These are phyloP conservation scores for Malurus cyaneus DNA, from an alignment of 2,113 vertebrate species.

Conservation along the genomic window DNA sequence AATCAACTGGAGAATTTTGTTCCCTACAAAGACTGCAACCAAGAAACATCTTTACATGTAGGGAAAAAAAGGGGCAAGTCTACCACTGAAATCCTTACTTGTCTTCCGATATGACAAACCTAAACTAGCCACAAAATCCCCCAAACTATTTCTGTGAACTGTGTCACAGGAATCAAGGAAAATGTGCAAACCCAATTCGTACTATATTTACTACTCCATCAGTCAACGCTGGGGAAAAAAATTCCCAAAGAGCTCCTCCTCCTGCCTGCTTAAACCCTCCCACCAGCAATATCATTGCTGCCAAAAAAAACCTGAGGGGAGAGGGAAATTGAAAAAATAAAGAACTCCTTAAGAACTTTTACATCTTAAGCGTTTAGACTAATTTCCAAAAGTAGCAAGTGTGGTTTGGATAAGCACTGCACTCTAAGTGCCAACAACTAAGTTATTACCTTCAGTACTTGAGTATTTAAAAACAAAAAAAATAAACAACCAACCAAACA, in stretches of 20 bases:
- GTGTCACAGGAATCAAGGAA: background rate
- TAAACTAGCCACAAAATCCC: background rate
- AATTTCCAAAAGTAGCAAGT: background rate
- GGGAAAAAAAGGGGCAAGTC: background rate
- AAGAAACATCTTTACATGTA: background rate
- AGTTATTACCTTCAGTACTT: background rate
- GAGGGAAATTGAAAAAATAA: background rate
- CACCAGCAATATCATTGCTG: background rate
- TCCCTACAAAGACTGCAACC: background rate
- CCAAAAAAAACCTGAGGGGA: background rate
- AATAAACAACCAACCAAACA: background rate
- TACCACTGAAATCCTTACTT: background rate
- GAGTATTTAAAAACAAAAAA: background rate
- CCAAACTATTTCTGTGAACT: background rate
- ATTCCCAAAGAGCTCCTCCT: background rate
- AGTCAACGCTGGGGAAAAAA: background rate
- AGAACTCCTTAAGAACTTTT: background rate
- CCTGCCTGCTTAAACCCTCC: rapidly evolving
- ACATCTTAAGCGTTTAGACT: background rate
- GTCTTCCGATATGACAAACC: background rate
- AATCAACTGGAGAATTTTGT: background rate
- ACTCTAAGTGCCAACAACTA: background rate
- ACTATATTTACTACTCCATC: background rate
- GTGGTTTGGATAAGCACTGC: background rate
- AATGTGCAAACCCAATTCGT: background rate